Percentiles rank a stretch among this genome's conserved stretches.
phyloP scores from a whole-genome alignment of 2,888 invertebrate species.

The Piscicola geometra region DNA sequence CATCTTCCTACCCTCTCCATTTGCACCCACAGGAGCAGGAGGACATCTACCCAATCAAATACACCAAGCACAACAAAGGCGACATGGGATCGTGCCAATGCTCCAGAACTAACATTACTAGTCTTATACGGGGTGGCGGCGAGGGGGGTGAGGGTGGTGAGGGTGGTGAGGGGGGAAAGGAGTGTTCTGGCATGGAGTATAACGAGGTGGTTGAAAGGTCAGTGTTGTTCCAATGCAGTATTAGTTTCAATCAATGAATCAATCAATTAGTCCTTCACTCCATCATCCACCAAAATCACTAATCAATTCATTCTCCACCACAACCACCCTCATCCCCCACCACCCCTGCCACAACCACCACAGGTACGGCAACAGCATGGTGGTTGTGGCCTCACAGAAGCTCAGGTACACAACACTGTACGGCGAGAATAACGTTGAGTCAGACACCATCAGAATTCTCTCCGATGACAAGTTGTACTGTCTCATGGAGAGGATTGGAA shows the following conservation, averaged over 20 bases:
- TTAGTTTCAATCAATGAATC: neutral
- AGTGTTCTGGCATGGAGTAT: neutral
- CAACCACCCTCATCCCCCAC: neutral
- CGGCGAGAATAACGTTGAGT: constrained; percentile 49
- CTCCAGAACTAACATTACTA: neutral
- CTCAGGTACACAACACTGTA: constrained; percentile 63
- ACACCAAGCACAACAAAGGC: neutral
- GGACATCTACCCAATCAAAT: neutral
- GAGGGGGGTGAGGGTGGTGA: neutral
- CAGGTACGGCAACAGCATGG: constrained; percentile 65
- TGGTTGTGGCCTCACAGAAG: constrained; percentile 68
- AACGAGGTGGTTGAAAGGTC: neutral
- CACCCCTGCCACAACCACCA: neutral
- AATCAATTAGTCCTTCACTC: too few species aligned
- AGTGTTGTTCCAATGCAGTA: neutral
- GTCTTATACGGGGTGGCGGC: neutral
- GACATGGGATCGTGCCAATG: neutral
- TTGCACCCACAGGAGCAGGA: neutral
- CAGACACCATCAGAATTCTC: constrained; percentile 58
- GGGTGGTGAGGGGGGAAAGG: neutral
- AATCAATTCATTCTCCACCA: neutral
- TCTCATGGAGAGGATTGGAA: constrained; percentile 70
- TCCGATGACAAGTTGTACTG: constrained; percentile 63
- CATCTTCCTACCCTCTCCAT: too few species aligned
- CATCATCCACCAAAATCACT: neutral